Base-by-base conservation (phyloP, 35 echinoderm and acorn worm species). In the Heliocidaris erythrogramma region DNA sequence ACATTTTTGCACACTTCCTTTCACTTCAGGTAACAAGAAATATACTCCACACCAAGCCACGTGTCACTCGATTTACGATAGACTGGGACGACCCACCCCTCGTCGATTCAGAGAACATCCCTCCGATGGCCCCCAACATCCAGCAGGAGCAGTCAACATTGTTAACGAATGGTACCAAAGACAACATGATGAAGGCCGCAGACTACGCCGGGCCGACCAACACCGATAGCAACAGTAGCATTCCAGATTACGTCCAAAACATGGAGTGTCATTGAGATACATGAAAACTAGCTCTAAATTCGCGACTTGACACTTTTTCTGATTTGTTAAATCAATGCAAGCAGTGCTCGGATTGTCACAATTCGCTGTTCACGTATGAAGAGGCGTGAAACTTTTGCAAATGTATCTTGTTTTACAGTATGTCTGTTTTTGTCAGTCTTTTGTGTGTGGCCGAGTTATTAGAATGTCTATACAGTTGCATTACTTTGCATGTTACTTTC, bases 41-140 rank as follows among this genome's bases (percentile, higher is more conserved):
- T 86, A 99, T 99, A n/a, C 93, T 99, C 3, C 96, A 95, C 85
- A 94, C 98, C 49, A 97, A 97, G 94, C 98, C 98, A 16, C 93
- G 98, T 29, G 97, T 99, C 42, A 99, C 98, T 18, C 93, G 98
- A 78, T 99, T 99, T 92, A 99, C 94, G 85, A 99, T 99, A 49
- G 98, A 99, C 91, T 99, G 98, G 98, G 97, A 98, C 49, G 95
- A 99, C 35, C 53, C 90, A 30, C 32, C 85, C 13, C 93, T 89
- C 0, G 86, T 88, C 30, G 96, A 98, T 85, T 96, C 93, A 48
- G 98, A 99, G 94, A 99, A 99, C 86, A 95, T 96, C 29, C 97
- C 98, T 21, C 98, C 98, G 17, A 49, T 93, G 31, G 88, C 89
- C 5, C 60, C 96, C 16, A 95, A 96, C 85, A 85, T 93, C 47